Evolutionary conservation across 2,113 vertebrate species (phyloP).

Genomic region (Sapayoa aenigma): DNA sequence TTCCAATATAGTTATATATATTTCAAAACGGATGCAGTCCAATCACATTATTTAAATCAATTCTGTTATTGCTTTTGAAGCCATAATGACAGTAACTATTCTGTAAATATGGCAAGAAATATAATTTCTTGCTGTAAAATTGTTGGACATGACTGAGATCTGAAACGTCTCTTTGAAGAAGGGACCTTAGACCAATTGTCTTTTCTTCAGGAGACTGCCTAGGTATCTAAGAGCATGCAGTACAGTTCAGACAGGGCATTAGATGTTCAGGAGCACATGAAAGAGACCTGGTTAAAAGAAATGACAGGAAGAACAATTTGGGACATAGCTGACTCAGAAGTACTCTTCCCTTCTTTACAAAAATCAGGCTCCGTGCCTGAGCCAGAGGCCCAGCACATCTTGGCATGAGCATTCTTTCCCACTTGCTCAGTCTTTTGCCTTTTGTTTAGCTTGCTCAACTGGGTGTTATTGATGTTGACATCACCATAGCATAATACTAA

Average conservation of each 20-base stretch:
- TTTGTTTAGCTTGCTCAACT: neutral
- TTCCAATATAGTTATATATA: slow-evolving; percentile 1
- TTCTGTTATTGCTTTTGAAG: slow-evolving; percentile 51
- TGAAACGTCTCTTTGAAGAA: neutral
- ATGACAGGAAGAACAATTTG: neutral
- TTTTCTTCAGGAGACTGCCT: neutral
- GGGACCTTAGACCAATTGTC: neutral
- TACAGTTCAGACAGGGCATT: neutral
- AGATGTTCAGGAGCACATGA: neutral
- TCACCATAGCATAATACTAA: neutral
- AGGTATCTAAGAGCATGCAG: neutral
- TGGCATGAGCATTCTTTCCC: neutral
- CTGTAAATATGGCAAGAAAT: neutral
- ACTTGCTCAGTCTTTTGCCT: neutral
- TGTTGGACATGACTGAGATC: neutral
- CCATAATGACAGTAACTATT: slow-evolving; percentile 19
- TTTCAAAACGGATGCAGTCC: slow-evolving; percentile 42
- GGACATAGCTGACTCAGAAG: neutral
- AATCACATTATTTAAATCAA: slow-evolving; percentile 37
- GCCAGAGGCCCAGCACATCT: neutral
- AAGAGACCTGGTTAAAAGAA: neutral
- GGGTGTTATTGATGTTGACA: neutral
- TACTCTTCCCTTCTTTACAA: neutral
- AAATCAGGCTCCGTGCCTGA: neutral
- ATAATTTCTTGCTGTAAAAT: neutral